These are phyloP conservation scores for Lophura swinhoii DNA, from an alignment of 2,797 vertebrate species.

Conservation along the genomic window DNA sequence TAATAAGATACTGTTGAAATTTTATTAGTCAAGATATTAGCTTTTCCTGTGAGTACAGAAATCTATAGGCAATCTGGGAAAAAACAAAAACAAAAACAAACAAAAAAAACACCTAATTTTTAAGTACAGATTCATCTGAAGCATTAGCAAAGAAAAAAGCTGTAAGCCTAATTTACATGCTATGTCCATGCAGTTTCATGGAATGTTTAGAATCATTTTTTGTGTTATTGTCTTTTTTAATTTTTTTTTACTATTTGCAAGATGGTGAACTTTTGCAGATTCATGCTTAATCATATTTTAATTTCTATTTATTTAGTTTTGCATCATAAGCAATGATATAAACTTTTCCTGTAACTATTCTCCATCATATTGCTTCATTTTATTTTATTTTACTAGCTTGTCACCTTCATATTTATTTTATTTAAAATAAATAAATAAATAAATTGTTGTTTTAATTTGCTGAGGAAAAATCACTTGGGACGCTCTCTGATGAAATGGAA, in stretches of 20 bases:
- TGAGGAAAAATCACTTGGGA: neutral
- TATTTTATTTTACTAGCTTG: too few species aligned
- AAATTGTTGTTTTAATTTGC: neutral
- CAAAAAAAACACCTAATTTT: neutral
- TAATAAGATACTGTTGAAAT: neutral
- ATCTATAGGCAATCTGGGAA: too few species aligned
- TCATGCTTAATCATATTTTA: neutral
- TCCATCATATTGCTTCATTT: neutral
- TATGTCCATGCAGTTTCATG: neutral
- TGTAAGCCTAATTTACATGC: neutral
- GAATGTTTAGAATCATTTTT: neutral
- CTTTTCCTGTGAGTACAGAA: neutral
- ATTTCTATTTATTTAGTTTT: neutral
- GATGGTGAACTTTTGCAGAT: fast-evolving
- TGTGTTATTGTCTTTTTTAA: neutral
- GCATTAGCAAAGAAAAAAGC: neutral
- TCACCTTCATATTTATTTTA: too few species aligned
- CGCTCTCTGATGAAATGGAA: neutral
- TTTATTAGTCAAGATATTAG: neutral
- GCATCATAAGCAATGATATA: neutral
- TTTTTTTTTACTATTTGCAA: neutral
- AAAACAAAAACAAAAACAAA: neutral
- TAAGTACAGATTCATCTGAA: neutral
- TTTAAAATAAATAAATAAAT: too few species aligned
- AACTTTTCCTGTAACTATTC: neutral